Evolutionary conservation across 2,888 invertebrate genomes (phyloP), one percentile per base, ranked within the genome.

Genomic region (Pomacea canaliculata): DNA sequence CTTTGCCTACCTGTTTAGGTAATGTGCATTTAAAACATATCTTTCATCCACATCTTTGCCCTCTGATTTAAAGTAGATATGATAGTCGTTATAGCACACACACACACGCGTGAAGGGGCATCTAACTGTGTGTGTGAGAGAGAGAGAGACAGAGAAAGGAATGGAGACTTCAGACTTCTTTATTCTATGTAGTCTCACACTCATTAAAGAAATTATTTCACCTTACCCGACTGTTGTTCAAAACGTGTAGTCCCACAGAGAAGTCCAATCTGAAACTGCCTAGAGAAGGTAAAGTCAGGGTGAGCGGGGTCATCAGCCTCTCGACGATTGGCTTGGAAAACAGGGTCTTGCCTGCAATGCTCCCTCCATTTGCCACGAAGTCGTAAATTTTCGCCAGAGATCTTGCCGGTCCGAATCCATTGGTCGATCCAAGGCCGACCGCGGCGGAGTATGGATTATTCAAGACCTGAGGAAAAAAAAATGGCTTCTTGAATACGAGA

Each of bases 321-420:
- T 74, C 69, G 10, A 69, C 73, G 16, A 70, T 16, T 16, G 65
- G 19, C 73, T 75, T 37, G 65, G 81, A 76, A 62, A 86, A 59
- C 12, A 86, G 78, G 59, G 69, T 63, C 48, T 81, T 81, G 13
- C 79, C 81, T 3, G 81, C 81, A 18, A 83, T 23, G 13, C 80
- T 67, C 9, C 86, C 86, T 3, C 85, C 85, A 66, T 87, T 86
- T 65, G 88, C 84, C 23, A 90, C 74, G 63, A 87, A 85, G 46
- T 87, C 87, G 77, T 85, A 87, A 19, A 89, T 78, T 76, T 87
- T 86, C 8, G 89, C 90, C 73, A 90, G 68, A 12, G 84, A 83
- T 13, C 84, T 73, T 0, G 89, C 90, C n/a, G 89, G 85, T 1
- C 85, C 86, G 59, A 86, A 84, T 8, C 87, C 90, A 60, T 85